These are phyloP conservation scores for Harpalus rufipes DNA, from an alignment of 2,888 invertebrate genomes.

Conservation along the genomic window DNA sequence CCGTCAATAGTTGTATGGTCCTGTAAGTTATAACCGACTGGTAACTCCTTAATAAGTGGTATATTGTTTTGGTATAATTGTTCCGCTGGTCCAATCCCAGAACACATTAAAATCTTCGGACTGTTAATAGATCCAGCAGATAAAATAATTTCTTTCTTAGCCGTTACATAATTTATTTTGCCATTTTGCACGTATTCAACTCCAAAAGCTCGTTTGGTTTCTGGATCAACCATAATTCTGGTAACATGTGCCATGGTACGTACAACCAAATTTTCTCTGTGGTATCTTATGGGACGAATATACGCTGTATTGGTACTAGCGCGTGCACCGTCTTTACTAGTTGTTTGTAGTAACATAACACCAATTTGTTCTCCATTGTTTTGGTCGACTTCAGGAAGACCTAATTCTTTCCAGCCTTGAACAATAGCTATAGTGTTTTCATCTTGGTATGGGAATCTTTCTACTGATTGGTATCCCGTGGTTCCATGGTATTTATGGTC, in stretches of 20 bases:
- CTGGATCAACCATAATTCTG: conserved; percentile 80
- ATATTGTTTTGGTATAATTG: conserved; percentile 79
- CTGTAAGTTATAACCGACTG: conserved; percentile 87
- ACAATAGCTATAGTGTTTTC: conserved; percentile 80
- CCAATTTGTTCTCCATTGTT: conserved; percentile 82
- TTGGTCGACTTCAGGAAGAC: conserved; percentile 81
- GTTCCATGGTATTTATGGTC: conserved; percentile 81
- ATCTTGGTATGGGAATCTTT: conserved; percentile 83
- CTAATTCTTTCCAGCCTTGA: conserved; percentile 82
- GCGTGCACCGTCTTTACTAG: conserved; percentile 81
- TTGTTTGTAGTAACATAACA: conserved; percentile 82
- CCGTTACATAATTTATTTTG: conserved; percentile 76
- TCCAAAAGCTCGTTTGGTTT: conserved; percentile 78
- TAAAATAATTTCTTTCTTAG: conserved; percentile 82
- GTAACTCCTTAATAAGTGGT: conserved; percentile 81
- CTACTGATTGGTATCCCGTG: conserved; percentile 83
- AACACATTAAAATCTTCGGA: conserved; percentile 83
- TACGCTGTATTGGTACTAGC: conserved; percentile 83
- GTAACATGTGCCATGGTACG: conserved; percentile 79
- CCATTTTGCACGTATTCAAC: conserved; percentile 79
- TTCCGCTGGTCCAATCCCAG: conserved; percentile 82
- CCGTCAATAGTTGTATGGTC: conserved; percentile 86
- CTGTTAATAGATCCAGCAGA: conserved; percentile 82
- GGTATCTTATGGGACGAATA: conserved; percentile 82
- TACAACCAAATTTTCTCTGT: conserved; percentile 78